Evolutionary conservation across 2,888 invertebrate genomes (phyloP).

Genomic region (Spialia ferax): DNA sequence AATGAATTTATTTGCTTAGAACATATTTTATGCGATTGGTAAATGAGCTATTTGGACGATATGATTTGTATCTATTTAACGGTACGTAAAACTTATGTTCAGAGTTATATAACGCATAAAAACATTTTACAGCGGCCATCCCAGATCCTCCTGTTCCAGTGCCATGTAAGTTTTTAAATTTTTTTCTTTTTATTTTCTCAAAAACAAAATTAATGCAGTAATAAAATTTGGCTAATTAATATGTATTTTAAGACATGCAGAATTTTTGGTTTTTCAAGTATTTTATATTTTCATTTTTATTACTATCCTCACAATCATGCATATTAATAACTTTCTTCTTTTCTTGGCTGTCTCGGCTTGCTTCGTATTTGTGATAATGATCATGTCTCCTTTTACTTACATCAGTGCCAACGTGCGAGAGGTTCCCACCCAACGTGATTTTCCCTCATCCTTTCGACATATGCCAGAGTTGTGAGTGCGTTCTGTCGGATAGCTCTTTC

Average conservation of each 20-base stretch:
- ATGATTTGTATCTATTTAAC: no score
- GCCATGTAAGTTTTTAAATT: slow-evolving; percentile 1
- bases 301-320: no score
- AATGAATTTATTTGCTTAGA: no score
- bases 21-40: no score
- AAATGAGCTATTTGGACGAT: no score
- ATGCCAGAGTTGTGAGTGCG: slow-evolving; percentile 65
- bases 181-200: no score
- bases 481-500: slow-evolving; percentile 43
- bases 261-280: no score
- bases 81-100: neutral
- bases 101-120: neutral
- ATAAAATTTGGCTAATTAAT: no score
- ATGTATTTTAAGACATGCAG: no score
- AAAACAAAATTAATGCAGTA: no score
- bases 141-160: neutral
- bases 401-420: slow-evolving; percentile 62
- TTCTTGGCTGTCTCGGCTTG: neutral
- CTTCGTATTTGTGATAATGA: no score
- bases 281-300: neutral
- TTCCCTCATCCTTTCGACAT: slow-evolving; percentile 66
- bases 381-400: neutral
- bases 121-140: neutral
- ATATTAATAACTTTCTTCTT: no score
- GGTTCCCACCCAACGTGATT: slow-evolving; percentile 59